Percentiles rank a stretch among this genome's conserved stretches.
These are phyloP conservation scores for Reticulitermes speratus DNA, from an alignment of 1,140 invertebrate species.

Conservation along the genomic window DNA sequence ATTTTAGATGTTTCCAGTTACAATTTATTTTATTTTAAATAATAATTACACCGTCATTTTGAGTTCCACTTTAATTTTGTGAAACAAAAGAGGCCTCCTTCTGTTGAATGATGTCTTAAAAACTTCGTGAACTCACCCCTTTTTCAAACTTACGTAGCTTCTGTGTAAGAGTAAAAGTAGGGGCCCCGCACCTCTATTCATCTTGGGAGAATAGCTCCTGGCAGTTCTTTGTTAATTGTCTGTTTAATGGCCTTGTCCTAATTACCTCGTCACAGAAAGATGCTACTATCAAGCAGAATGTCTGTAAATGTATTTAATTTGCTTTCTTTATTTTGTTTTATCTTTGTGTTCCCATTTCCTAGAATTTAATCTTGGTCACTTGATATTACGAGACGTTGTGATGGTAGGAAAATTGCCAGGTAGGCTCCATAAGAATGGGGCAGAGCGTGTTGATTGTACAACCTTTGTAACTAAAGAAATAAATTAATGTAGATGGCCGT, in stretches of 20 bases:
- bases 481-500: too few relatives aligned
- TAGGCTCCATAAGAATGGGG: too few relatives aligned
- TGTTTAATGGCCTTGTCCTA: background rate
- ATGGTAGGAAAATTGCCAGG: too few relatives aligned
- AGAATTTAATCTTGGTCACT: background rate
- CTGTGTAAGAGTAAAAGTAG: background rate
- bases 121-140: background rate
- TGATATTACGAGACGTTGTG: background rate
- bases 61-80: background rate
- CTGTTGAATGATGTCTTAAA: background rate
- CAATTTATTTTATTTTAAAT: background rate
- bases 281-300: background rate
- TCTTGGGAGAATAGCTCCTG: background rate
- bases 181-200: background rate
- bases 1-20: background rate
- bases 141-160: background rate
- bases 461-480: too few relatives aligned
- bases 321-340: background rate
- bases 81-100: background rate
- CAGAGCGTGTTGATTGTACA: too few relatives aligned
- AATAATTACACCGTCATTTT: background rate
- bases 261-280: background rate
- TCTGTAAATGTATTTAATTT: conserved; percentile 12
- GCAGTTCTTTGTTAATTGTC: conserved; percentile 4
- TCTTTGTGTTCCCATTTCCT: background rate